Evolutionary conservation across 2,888 invertebrate genomes (phyloP), one percentile per base, ranked within the genome.

Genomic region (Lasioglossum calceatum): DNA sequence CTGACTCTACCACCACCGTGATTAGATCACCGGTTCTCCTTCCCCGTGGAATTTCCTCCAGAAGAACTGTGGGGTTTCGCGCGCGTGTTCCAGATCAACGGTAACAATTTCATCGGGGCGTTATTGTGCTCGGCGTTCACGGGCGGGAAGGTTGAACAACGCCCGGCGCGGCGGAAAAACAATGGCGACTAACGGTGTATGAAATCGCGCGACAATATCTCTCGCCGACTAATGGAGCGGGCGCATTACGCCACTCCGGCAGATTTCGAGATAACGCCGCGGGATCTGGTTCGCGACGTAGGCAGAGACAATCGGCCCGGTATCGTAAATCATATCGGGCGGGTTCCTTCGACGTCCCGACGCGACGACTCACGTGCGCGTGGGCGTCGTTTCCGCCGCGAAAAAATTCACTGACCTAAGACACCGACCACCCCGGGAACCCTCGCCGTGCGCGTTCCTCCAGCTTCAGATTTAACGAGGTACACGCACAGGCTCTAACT

Each of bases 321-420:
- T 27, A 32, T 19, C 23, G 47, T 67, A 77, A 77, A 77, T 74
- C 50, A 74, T 74, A 74, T 74, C 50, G 32, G n/a, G 64, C 32
- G 47, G 19, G 73, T 32, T 27, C 16, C 77, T 76, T 77, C 81
- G 85, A 80, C 86, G 36, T 86, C 86, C 73, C 27, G 70, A 39
- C 67, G 36, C 16, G n/a, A 19, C 71, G 64, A 39, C 80, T 67
- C 61, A 16, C 23, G 27, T 12, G 27, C 39, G 79, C 81, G 87
- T 87, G 81, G 84, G 89, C 75, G 80, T 77, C 50, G n/a, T n/a
- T 61, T 77, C 61, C 77, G 70, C 36, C 64, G 74, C 23, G 77
- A 88, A 90, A 90, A 82, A 81, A 64, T 64, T 23, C 81, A 50
- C 79, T 89, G 91, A 91, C 91, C 90, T 78, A 80, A 84, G 85